Conservation (phyloP, 2,888 invertebrate species). For the Polyommatus iphigenia region DNA sequence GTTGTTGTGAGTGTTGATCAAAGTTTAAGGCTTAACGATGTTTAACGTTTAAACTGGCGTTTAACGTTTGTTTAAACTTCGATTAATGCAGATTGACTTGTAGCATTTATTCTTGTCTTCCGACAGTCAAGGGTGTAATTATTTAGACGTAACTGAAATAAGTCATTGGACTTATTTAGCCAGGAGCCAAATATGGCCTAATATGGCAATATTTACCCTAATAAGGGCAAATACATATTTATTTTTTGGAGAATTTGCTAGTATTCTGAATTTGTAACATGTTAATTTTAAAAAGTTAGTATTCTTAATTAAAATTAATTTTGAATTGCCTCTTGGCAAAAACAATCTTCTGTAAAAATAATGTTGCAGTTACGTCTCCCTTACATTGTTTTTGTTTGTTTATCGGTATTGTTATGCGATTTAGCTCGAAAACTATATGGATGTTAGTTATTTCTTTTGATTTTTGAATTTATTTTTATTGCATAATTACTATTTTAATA, state of each 20-base stretch:
- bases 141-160: background rate
- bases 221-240: no score
- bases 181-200: background rate
- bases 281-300: no score
- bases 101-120: slow-evolving; percentile 57
- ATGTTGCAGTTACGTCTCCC: slow-evolving; percentile 43
- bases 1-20: slow-evolving; percentile 62
- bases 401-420: slow-evolving; percentile 66
- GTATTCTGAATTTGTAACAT: no score
- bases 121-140: slow-evolving; percentile 37
- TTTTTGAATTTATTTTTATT: slow-evolving; percentile 24
- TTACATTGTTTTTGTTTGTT: slow-evolving; percentile 71
- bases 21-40: slow-evolving; percentile 37
- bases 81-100: slow-evolving; percentile 15
- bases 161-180: no score
- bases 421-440: slow-evolving; percentile 43
- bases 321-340: no score
- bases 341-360: no score
- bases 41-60: slow-evolving; percentile 34
- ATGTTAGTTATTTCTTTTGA: slow-evolving; percentile 30
- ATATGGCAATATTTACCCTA: no score
- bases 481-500: slow-evolving; percentile 32
- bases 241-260: no score
- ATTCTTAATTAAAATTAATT: no score
- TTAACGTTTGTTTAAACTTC: slow-evolving; percentile 36